Base-by-base conservation (phyloP, 2,888 invertebrate species). In the Calameuta filiformis region DNA sequence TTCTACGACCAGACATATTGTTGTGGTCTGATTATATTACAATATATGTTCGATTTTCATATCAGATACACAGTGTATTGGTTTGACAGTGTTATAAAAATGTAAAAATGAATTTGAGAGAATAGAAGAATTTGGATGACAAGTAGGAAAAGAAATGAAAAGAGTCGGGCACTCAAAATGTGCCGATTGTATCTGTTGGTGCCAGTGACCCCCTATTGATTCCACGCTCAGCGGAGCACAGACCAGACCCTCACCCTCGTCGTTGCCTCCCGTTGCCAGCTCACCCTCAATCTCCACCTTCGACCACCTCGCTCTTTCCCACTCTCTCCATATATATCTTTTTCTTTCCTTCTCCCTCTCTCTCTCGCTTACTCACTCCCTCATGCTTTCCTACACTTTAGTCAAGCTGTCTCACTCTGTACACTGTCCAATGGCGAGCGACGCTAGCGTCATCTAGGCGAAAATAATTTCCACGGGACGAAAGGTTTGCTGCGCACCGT, bases 191-290 rank as follows among this genome's bases (percentile, higher is more conserved):
- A 90, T 90, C 89, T 87, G 87, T 89, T 89, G 89, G 87, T 90
- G 90, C 89, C 90, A 90, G 89, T 90, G 89, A 90, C 90, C 90
- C 88, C 89, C 89, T 90, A 90, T 90, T 89, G 90, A 90, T 90
- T 90, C 89, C 87, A 89, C 81, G 88, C 88, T 89, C 87, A 85
- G 85, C 88, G 88, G 88, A 87, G 87, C 88, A 88, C 86, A 84
- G 87, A 84, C 86, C 86, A 87, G 87, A 87, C 88, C 86, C 86
- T 83, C 84, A 79, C 76, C 75, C 81, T 82, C 79, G 78, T 79
- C 69, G 76, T 76, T 71, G 33, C 79, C 12, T 33, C 74, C 74
- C 34, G 31, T 31, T 71, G 31, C 71, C 34, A 31, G 31, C 75
- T 71, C 75, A 71, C 76, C 77, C 79, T 78, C 69, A 35, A 35